Evolutionary conservation across 2,113 vertebrate genomes (phyloP).

Genomic region (Geococcyx californianus): DNA sequence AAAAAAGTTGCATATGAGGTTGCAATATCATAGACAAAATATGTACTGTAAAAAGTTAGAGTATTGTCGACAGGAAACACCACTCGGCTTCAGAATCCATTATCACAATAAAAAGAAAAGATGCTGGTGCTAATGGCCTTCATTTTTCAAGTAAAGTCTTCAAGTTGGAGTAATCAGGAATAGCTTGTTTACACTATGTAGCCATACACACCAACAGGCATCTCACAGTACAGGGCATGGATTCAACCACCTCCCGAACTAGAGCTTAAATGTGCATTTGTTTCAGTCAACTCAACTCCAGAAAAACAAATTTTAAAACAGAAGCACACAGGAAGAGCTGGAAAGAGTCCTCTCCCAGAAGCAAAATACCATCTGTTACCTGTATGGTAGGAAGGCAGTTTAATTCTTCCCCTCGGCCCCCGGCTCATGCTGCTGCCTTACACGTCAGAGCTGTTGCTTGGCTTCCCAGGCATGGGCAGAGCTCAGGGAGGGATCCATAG

Average conservation of each 20-base stretch:
- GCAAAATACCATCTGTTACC: neutral
- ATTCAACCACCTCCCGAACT: neutral
- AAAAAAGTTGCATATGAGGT: neutral
- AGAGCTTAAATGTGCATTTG: neutral
- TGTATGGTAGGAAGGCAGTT: neutral
- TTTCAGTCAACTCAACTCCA: neutral
- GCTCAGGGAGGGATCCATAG: neutral
- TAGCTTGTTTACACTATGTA: neutral
- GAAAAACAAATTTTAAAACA: neutral
- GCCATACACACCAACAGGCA: neutral
- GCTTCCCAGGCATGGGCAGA: neutral
- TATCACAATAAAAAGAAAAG: neutral
- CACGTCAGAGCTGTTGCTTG: neutral
- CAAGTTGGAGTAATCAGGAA: neutral
- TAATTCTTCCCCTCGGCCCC: neutral
- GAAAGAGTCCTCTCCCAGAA: neutral
- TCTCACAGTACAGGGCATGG: neutral
- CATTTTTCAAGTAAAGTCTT: neutral
- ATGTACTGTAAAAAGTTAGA: neutral
- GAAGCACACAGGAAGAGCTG: neutral
- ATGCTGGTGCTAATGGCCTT: neutral
- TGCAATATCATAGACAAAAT: constrained; percentile 10
- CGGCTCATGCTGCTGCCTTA: rapidly evolving
- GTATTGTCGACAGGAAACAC: neutral
- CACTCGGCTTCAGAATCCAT: neutral